Evolutionary conservation across 2,113 vertebrate genomes (phyloP).

Genomic region (Hippocampus zosterae): DNA sequence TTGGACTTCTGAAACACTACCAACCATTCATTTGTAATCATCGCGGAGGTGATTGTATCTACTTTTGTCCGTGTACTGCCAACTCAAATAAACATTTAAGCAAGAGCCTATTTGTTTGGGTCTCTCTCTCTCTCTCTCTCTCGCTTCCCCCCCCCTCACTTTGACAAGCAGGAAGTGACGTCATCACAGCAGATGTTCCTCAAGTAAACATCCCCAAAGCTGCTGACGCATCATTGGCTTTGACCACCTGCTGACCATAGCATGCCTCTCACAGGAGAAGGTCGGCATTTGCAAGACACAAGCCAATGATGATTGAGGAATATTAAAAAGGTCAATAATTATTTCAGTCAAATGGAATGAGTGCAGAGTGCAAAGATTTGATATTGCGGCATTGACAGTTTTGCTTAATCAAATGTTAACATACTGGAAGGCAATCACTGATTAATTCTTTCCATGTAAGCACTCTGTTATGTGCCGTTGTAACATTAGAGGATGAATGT

Average conservation of each 20-base stretch:
- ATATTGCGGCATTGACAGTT: too few relatives aligned
- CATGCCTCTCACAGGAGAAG: background rate
- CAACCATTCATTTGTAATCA: background rate
- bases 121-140: background rate
- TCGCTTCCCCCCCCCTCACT: too few relatives aligned
- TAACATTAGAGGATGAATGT: too few relatives aligned
- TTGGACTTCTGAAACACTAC: background rate
- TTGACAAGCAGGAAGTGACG: background rate
- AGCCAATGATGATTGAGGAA: background rate
- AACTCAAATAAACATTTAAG: constrained; percentile 50
- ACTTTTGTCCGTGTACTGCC: constrained; percentile 25
- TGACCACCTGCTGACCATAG: background rate
- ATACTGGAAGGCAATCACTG: too few relatives aligned
- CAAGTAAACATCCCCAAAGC: background rate
- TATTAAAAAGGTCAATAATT: background rate
- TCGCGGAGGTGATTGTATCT: background rate
- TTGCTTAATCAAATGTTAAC: too few relatives aligned
- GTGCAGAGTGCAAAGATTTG: too few relatives aligned
- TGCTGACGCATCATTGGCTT: background rate
- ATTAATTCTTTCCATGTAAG: too few relatives aligned
- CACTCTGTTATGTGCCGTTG: too few relatives aligned
- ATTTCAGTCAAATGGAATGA: background rate
- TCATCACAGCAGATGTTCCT: background rate
- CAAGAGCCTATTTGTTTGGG: constrained; percentile 4
- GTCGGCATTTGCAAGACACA: background rate